Conservation (phyloP, 2,797 vertebrate genomes). For the Sebastes dallii region DNA sequence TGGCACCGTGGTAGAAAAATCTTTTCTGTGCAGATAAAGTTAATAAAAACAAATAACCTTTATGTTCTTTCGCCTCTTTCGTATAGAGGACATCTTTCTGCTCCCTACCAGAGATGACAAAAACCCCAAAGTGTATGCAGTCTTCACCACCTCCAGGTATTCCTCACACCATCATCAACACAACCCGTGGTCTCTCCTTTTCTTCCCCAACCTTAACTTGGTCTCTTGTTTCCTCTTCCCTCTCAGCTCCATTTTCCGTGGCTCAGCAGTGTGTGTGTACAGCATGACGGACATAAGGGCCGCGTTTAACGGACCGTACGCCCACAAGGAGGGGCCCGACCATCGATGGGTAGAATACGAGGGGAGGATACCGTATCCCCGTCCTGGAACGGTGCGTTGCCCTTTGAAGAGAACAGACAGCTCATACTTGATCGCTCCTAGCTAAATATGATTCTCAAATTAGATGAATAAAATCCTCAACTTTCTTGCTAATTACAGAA, state of each 20-base stretch:
- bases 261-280: slow-evolving; percentile 97
- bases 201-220: neutral
- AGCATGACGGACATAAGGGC: slow-evolving; percentile 96
- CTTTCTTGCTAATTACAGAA: slow-evolving; percentile 28
- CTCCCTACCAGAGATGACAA: slow-evolving; percentile 94
- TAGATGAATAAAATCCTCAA: neutral
- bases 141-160: slow-evolving; percentile 98
- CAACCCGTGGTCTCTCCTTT: neutral
- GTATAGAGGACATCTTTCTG: slow-evolving; percentile 93
- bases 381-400: slow-evolving; percentile 93
- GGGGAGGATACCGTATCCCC: slow-evolving; percentile 93
- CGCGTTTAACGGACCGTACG: slow-evolving; percentile 95
- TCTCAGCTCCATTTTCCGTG: slow-evolving; percentile 93
- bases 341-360: slow-evolving; percentile 97
- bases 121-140: slow-evolving; percentile 92
- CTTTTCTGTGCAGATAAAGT: neutral
- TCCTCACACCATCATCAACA: neutral
- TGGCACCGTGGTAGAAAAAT: neutral
- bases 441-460: slow-evolving; percentile 10
- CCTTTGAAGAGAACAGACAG: neutral
- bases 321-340: slow-evolving; percentile 95
- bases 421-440: neutral
- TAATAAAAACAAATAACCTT: neutral
- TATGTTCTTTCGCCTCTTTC: neutral
- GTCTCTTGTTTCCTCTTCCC: slow-evolving; percentile 8